Percentiles rank a stretch among this genome's conserved stretches.
Conservation (phyloP, 2,113 vertebrate species). For the Rhinopomastus cyanomelas region DNA sequence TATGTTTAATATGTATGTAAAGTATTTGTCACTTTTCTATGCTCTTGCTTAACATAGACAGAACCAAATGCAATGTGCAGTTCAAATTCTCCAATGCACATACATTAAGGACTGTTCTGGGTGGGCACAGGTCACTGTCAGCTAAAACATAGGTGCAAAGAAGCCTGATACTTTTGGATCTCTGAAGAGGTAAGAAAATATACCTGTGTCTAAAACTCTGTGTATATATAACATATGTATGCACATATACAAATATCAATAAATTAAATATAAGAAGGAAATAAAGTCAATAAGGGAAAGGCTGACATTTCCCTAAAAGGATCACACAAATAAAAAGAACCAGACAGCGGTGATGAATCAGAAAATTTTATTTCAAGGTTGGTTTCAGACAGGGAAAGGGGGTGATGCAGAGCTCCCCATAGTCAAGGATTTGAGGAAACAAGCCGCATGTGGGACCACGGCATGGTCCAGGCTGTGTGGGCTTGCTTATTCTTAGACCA, state of each 20-base stretch:
- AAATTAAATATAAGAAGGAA: neutral
- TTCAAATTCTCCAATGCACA: neutral
- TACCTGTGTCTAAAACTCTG: neutral
- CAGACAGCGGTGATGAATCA: neutral
- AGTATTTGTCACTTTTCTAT: neutral
- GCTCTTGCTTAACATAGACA: neutral
- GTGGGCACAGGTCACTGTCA: neutral
- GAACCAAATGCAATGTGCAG: neutral
- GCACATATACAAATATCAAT: neutral
- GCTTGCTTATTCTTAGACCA: neutral
- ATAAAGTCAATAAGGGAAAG: neutral
- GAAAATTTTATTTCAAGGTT: neutral
- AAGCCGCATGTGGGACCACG: neutral
- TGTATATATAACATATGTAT: neutral
- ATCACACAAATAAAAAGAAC: neutral
- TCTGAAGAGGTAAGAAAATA: neutral
- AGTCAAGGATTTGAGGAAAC: neutral
- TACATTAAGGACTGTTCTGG: neutral
- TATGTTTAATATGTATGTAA: neutral
- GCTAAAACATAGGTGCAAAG: neutral
- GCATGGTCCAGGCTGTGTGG: neutral
- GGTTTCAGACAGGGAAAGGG: neutral
- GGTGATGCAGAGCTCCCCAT: fast-evolving
- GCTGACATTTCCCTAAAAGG: neutral
- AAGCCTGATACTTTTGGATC: neutral